Conservation (phyloP, 2,113 vertebrate species). For the Calypte anna region DNA sequence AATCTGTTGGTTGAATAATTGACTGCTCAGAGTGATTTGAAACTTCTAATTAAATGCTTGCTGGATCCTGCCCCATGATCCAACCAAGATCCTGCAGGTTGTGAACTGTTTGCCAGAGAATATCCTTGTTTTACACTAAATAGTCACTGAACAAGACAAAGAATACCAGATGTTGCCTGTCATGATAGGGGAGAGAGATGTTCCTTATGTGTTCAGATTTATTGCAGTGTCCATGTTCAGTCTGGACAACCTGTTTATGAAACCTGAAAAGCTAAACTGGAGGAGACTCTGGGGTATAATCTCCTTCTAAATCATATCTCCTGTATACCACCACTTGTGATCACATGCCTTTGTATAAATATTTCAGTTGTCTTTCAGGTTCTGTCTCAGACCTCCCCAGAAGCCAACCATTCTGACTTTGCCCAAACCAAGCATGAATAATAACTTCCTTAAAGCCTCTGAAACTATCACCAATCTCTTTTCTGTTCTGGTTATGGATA, state of each 20-base stretch:
- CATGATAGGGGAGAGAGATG: background rate
- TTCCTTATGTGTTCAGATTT: background rate
- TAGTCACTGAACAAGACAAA: background rate
- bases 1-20: background rate
- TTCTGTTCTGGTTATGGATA: background rate
- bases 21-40: background rate
- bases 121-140: background rate
- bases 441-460: background rate
- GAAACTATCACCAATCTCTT: background rate
- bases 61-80: background rate
- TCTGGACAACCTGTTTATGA: background rate
- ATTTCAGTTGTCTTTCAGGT: accelerated
- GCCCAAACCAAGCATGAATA: background rate
- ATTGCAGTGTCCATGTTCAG: background rate
- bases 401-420: background rate
- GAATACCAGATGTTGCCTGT: background rate
- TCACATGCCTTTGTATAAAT: background rate
- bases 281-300: background rate
- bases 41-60: background rate
- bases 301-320: background rate
- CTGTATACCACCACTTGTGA: background rate
- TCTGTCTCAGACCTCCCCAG: background rate
- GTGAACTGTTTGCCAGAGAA: background rate
- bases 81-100: background rate
- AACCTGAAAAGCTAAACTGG: background rate